Percentiles rank a stretch among this genome's conserved stretches.
phyloP scores from a whole-genome alignment of 2,113 vertebrate genomes.

The Oncorhynchus nerka region DNA sequence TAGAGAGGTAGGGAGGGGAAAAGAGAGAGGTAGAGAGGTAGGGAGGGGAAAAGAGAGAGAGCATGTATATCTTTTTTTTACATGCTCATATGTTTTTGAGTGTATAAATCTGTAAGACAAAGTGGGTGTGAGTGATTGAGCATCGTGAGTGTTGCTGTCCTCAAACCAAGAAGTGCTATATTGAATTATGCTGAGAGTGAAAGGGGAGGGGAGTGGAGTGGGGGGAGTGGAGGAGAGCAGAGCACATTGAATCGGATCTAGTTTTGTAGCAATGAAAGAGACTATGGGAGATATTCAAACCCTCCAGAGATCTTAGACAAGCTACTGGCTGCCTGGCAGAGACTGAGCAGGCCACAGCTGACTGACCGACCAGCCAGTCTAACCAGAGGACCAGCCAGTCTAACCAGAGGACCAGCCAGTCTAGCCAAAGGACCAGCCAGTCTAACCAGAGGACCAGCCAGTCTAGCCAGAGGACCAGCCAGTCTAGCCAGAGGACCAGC shows the following conservation, averaged over 20 bases:
- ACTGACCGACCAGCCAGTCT: too few species aligned
- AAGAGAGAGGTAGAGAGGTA: not conserved
- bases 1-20: not conserved
- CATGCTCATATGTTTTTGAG: not conserved
- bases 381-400: too few species aligned
- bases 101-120: not conserved
- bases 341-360: not conserved
- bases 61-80: not conserved
- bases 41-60: not conserved
- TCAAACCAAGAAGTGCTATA: not conserved
- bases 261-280: not conserved
- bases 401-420: too few species aligned
- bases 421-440: too few species aligned
- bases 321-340: slow-evolving; percentile 17
- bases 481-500: too few species aligned
- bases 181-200: slow-evolving; percentile 4
- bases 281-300: not conserved
- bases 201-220: not conserved
- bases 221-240: too few species aligned
- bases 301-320: not conserved
- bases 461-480: too few species aligned
- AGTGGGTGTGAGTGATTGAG: too few species aligned
- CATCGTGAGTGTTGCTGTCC: too few species aligned
- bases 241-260: not conserved
- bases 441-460: too few species aligned